Evolutionary conservation across 2,888 invertebrate genomes (phyloP).

Genomic region (Eristalis tenax): DNA sequence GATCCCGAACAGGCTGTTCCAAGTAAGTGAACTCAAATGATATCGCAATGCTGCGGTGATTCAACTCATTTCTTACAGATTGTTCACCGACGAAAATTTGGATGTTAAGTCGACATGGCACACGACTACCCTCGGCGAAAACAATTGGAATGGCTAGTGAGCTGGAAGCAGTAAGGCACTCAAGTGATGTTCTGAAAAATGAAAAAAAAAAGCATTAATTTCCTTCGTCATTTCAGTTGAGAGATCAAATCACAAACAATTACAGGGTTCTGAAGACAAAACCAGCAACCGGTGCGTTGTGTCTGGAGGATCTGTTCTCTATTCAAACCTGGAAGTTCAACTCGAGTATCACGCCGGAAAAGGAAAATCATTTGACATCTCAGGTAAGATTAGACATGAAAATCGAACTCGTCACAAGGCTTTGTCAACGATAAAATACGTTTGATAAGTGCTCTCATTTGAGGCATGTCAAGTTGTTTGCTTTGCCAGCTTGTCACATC

Average conservation of each 20-base stretch:
- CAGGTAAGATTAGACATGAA: constrained; percentile 73
- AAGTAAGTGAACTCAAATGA: constrained; percentile 82
- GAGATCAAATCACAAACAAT: constrained; percentile 85
- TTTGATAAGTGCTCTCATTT: not conserved
- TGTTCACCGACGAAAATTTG: constrained; percentile 88
- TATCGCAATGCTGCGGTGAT: not conserved
- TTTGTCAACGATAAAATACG: not conserved
- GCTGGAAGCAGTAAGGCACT: constrained; percentile 82
- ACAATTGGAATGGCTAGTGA: constrained; percentile 83
- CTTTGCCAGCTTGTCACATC: not conserved
- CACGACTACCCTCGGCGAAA: constrained; percentile 84
- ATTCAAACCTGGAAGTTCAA: constrained; percentile 87
- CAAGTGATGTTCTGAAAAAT: not conserved
- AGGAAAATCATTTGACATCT: constrained; percentile 84
- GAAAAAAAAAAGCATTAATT: not conserved
- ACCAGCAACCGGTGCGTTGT: constrained; percentile 84
- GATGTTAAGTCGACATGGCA: constrained; percentile 87
- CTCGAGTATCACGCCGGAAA: constrained; percentile 83
- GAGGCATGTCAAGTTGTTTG: not conserved
- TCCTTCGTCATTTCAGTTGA: constrained; percentile 73
- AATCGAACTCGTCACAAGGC: not conserved
- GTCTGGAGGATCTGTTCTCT: constrained; percentile 85
- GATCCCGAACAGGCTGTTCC: constrained; percentile 84
- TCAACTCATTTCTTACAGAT: constrained; percentile 81
- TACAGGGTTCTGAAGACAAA: constrained; percentile 83